Percentiles rank a stretch among this genome's conserved stretches.
These are phyloP conservation scores for Andricus grossulariae DNA, from an alignment of 1,140 invertebrate genomes.

Conservation along the genomic window DNA sequence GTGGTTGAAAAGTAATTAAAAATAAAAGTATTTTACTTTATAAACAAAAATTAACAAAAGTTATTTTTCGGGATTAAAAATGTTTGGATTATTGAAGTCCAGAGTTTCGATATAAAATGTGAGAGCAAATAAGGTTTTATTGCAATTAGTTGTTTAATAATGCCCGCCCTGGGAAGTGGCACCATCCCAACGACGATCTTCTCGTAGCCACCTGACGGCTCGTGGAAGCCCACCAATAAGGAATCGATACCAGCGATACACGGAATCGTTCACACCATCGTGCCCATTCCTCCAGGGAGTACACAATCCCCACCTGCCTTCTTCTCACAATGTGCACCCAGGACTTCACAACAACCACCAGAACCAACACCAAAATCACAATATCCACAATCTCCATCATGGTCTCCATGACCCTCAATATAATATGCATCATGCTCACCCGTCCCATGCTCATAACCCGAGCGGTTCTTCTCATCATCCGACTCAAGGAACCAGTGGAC, in stretches of 20 bases:
- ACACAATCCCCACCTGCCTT: conserved; percentile 62
- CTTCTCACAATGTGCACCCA: conserved; percentile 64
- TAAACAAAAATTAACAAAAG: no score
- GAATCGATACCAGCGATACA: conserved; percentile 67
- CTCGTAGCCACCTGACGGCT: conserved; percentile 67
- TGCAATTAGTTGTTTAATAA: no score
- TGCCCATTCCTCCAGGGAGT: conserved; percentile 64
- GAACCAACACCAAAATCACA: conserved; percentile 23
- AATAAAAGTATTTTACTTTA: no score
- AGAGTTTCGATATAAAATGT: no score
- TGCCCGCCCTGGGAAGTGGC: conserved; percentile 68
- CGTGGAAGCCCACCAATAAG: conserved; percentile 64
- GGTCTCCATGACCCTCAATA: conserved; percentile 60
- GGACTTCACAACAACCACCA: conserved; percentile 60
- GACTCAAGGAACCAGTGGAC: conserved; percentile 66
- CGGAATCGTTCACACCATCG: conserved; percentile 62
- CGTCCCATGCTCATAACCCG: conserved; percentile 64
- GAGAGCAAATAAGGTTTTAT: no score
- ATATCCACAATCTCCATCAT: conserved; percentile 60
- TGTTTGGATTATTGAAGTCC: no score
- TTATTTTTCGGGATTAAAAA: no score
- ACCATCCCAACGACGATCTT: conserved; percentile 64
- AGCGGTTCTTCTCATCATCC: conserved; percentile 67
- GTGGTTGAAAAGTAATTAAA: no score
- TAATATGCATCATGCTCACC: conserved; percentile 66